Evolutionary conservation across 2,797 vertebrate genomes (phyloP), one percentile per base, ranked within the genome.

Genomic region (Gephyroberyx darwinii): DNA sequence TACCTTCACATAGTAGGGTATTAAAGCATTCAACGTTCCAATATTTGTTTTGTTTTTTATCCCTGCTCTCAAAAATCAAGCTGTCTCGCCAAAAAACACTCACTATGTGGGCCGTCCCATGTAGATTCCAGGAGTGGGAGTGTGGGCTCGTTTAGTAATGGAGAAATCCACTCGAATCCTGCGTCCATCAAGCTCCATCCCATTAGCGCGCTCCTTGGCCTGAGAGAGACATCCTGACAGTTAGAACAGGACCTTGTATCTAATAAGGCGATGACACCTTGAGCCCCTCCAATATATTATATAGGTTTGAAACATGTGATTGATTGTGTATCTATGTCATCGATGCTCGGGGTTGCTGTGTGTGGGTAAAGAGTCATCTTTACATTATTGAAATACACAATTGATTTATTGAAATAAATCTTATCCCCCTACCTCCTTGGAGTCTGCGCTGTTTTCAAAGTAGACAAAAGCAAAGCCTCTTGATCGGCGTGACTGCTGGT

Each of bases 91-190:
- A 22, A 33, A 13, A 30, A 82, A 45, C 35, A 95, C 97, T 96
- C 88, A 99, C 97, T 98, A 98, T 61, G 98, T 99, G 47, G 97
- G 97, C 69, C 97, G 95, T 52, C 97, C 98, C 98, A 99, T 99
- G 73, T 99, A 99, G 88, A 99, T 98, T 77, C 97, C 97, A 86
- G 97, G 98, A 62, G 98, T 99, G 68, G 97, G 97, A 5, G 97
- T 99, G 81, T 99, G 97, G 59, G 97, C 95, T 81, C 97, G 94
- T 91, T 98, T 98, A 13, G 97, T 99, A 78, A 99, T 99, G 8
- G 98, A 99, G 69, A 95, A 99, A 84, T 99, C 98, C 55, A 99
- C 98, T 75, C 97, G 87, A 71, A 99, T 99, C 74, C 96, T 94
- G 51, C 97, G 95, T 0, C 98, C 96, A 80, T 99, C 98, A 68